Conservation (phyloP, 30 jellyfish, hydroid and myxozoan species). For the Hydractinia symbiolongicarpus region DNA sequence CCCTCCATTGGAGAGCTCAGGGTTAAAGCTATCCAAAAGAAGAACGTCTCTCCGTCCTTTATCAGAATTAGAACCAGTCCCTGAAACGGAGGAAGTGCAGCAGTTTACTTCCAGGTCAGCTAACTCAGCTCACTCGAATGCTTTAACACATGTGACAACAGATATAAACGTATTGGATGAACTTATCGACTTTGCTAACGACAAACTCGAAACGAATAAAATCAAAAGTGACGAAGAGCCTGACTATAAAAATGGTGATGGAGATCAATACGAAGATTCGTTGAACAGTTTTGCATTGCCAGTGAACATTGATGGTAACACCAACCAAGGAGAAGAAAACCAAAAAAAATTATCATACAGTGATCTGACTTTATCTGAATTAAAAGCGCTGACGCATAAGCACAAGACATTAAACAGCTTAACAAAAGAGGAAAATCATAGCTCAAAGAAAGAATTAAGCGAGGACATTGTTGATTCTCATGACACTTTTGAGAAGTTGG, state of each 20-base stretch:
- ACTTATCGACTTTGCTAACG: too few species aligned
- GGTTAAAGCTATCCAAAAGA: neutral
- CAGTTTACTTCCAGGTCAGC: conserved; percentile 8
- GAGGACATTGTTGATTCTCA: neutral
- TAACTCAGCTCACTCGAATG: neutral
- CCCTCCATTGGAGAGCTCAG: neutral
- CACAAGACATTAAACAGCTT: neutral
- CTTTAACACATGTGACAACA: neutral
- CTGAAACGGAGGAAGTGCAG: conserved; percentile 12
- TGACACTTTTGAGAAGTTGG: neutral
- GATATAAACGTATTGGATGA: neutral
- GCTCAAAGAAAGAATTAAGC: neutral
- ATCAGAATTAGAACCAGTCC: conserved; percentile 18
- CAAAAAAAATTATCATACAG: neutral
- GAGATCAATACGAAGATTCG: too few species aligned
- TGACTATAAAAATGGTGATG: too few species aligned
- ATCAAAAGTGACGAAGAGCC: too few species aligned
- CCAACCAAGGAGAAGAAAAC: too few species aligned
- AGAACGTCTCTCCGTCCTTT: conserved; percentile 11
- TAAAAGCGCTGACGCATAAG: neutral
- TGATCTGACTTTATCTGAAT: neutral
- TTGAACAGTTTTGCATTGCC: too few species aligned
- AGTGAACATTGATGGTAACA: too few species aligned
- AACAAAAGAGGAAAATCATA: neutral
- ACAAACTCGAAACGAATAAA: too few species aligned